A percentile compares a stretch with the other conserved stretches of the same genome.
Conservation (phyloP, 2,797 vertebrate species). For the Megaceryle alcyon region DNA sequence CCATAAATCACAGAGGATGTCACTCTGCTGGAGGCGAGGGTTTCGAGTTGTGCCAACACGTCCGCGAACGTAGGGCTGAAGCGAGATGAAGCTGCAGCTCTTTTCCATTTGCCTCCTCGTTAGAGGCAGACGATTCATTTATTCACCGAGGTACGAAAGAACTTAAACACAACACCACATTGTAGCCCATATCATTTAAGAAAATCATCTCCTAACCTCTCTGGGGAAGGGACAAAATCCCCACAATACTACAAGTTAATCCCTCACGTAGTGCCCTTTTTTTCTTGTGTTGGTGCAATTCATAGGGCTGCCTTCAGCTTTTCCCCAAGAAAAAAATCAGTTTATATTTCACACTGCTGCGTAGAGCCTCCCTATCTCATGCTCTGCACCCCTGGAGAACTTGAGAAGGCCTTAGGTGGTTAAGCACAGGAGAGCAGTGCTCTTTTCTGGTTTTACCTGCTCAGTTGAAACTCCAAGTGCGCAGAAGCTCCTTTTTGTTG, state of each 20-base stretch:
- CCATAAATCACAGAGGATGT: background rate
- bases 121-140: background rate
- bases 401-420: background rate
- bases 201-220: background rate
- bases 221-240: background rate
- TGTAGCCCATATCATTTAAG: background rate
- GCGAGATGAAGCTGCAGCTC: background rate
- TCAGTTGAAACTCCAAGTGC: background rate
- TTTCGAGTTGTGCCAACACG: background rate
- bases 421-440: background rate
- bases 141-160: background rate
- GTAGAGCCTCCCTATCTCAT: background rate
- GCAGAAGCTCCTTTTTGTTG: background rate
- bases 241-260: background rate
- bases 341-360: background rate
- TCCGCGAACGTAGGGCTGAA: background rate
- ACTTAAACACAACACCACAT: background rate
- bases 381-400: background rate
- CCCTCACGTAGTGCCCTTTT: background rate
- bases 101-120: background rate
- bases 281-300: no score
- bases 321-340: background rate
- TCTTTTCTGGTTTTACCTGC: background rate
- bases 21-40: background rate
- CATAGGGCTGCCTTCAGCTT: background rate